Percentiles rank a stretch among this genome's conserved stretches.
These are phyloP conservation scores for Chlorops oryzae DNA, from an alignment of 1,140 invertebrate species.

Conservation along the genomic window DNA sequence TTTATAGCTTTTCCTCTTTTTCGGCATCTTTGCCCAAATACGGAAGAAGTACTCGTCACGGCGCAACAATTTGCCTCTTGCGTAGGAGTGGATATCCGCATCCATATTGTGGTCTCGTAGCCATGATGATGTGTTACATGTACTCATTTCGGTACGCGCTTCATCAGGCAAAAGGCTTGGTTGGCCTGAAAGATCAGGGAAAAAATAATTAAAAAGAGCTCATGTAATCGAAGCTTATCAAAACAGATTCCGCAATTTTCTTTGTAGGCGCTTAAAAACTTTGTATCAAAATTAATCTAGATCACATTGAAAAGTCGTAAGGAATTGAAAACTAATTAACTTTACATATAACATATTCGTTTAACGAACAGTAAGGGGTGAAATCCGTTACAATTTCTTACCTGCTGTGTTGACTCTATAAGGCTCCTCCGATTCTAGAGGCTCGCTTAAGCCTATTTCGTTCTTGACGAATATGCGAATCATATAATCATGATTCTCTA, in stretches of 20 bases:
- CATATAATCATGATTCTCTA: constrained; percentile 83
- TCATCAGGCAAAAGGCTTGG: constrained; percentile 51
- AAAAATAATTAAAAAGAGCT: too few relatives aligned
- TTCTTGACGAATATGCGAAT: constrained; percentile 89
- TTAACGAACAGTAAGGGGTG: not conserved
- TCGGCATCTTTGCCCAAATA: constrained; percentile 51
- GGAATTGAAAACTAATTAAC: too few relatives aligned
- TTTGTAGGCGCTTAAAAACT: too few relatives aligned
- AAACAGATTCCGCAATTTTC: too few relatives aligned
- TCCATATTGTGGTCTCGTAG: constrained; percentile 86
- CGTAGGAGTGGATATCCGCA: constrained; percentile 83
- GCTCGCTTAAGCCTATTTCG: constrained; percentile 91
- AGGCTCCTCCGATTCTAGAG: constrained; percentile 86
- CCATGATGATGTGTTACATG: constrained; percentile 90
- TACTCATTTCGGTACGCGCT: constrained; percentile 66
- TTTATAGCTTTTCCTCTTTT: constrained; percentile 39
- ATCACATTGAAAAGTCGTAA: too few relatives aligned
- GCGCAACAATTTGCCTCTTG: constrained; percentile 69
- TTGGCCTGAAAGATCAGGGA: constrained; percentile 47
- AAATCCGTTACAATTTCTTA: too few relatives aligned
- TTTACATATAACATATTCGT: not conserved
- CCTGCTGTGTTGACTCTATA: constrained; percentile 79
- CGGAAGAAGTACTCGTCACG: constrained; percentile 92
- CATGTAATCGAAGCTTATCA: too few relatives aligned
- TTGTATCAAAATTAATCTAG: too few relatives aligned